phyloP scores from a whole-genome alignment of 2,888 invertebrate species.

The Melipona bicolor region DNA sequence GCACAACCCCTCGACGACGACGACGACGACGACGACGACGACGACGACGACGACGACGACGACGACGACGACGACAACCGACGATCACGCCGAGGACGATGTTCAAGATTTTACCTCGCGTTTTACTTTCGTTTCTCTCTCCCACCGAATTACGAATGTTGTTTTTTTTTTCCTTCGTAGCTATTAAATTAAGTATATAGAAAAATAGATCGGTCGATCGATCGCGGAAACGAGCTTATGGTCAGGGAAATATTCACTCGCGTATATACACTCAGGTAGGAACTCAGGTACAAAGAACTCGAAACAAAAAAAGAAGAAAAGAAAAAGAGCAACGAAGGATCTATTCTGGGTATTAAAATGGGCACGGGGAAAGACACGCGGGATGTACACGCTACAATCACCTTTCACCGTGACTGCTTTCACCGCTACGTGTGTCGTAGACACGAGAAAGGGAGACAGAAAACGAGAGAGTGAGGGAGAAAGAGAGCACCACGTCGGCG shows the following conservation, averaged over 20 bases:
- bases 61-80: constrained; percentile 4
- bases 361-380: constrained; percentile 44
- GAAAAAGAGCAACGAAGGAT: background rate
- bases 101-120: constrained; percentile 25
- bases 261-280: no score
- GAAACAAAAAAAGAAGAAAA: background rate
- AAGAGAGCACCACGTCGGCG: no score
- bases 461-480: background rate
- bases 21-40: constrained; percentile 48
- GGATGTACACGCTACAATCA: constrained; percentile 54
- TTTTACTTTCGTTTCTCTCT: constrained; percentile 42
- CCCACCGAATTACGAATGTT: constrained; percentile 38
- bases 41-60: constrained; percentile 47
- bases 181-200: no score
- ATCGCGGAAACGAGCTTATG: background rate
- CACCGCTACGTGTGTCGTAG: no score
- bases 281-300: no score
- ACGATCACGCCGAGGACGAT: constrained; percentile 4
- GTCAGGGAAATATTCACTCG: no score
- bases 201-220: constrained; percentile 25
- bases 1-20: constrained; percentile 61
- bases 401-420: constrained; percentile 57
- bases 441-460: background rate
- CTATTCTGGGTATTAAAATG: constrained; percentile 39
- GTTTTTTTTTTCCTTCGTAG: background rate